phyloP scores from a whole-genome alignment of 1,140 invertebrate species.

The Neodiprion lecontei region DNA sequence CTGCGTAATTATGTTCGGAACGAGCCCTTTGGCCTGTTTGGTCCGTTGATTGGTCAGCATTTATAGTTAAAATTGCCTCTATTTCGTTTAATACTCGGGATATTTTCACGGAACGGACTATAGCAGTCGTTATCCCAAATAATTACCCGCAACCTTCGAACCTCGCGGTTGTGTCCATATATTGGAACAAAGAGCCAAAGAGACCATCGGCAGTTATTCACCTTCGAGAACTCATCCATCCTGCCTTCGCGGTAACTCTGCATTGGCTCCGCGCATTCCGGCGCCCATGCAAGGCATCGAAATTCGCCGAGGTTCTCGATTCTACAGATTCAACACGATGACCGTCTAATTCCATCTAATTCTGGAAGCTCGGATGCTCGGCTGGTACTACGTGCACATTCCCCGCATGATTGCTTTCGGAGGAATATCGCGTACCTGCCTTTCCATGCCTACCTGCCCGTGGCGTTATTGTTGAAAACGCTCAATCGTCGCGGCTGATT shows the following conservation, averaged over 20 bases:
- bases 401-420: conserved; percentile 17
- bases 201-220: conserved; percentile 20
- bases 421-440: too few species aligned
- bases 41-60: neutral
- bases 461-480: conserved; percentile 25
- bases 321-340: neutral
- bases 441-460: neutral
- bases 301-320: neutral
- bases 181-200: conserved; percentile 39
- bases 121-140: conserved; percentile 22
- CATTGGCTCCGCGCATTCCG: neutral
- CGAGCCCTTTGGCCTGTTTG: neutral
- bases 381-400: conserved; percentile 12
- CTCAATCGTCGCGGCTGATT: conserved; percentile 21
- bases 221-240: conserved; percentile 1
- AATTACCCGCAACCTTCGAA: conserved; percentile 46
- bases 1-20: neutral
- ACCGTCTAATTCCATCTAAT: neutral
- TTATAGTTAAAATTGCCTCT: conserved; percentile 6
- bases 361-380: neutral
- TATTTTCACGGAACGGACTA: neutral
- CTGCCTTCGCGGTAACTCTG: neutral
- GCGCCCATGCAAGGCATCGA: too few species aligned
- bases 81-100: neutral
- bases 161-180: conserved; percentile 31